Base-by-base conservation (phyloP, 2,113 vertebrate genomes). In the Antennarius striatus region DNA sequence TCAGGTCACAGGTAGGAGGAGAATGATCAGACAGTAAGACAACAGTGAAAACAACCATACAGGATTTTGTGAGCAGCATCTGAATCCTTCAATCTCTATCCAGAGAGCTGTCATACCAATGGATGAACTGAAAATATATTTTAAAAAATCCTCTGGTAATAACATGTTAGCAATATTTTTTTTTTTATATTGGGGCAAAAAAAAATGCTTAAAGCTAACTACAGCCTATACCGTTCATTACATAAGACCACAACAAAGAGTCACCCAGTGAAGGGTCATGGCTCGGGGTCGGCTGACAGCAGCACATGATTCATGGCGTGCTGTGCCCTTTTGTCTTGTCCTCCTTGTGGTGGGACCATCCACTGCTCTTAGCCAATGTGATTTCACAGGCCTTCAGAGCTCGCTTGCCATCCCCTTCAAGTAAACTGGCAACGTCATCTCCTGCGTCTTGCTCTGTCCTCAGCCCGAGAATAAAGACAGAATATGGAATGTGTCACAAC, bases 241-340 rank as follows among this genome's bases (percentile, higher is more conserved):
- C 81, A 60, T 88, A 90, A 90, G 85, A 85, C 46, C 71, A 62
- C 78, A 89, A 86, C 86, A 85, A 83, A 88, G 86, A 89, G 86
- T 89, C 84, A 85, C 76, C 79, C 77, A 80, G 84, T 63, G 72
- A 70, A 81, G 86, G 87, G 77, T 86, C 71, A 86, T 89, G 81
- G 87, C 88, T 88, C 49, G 71, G 79, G 89, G 90, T 90, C 76
- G 58, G 85, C 75, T 91, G 90, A 89, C 86, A 89, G 84, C 82
- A 89, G 73, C 88, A 87, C 89, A 90, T 91, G 90, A 91, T 90
- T 91, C 90, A 91, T 80, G 84, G 86, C 83, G 83, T 3, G 57
- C 78, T 73, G 77, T 90, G 88, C 82, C 85, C 89, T 87, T 88
- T 84, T 84, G 86, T 88, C 80, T 79, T 75, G 79, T 86, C 88